These are phyloP conservation scores for Misgurnus anguillicaudatus DNA, from an alignment of 2,113 vertebrate species.

Conservation along the genomic window DNA sequence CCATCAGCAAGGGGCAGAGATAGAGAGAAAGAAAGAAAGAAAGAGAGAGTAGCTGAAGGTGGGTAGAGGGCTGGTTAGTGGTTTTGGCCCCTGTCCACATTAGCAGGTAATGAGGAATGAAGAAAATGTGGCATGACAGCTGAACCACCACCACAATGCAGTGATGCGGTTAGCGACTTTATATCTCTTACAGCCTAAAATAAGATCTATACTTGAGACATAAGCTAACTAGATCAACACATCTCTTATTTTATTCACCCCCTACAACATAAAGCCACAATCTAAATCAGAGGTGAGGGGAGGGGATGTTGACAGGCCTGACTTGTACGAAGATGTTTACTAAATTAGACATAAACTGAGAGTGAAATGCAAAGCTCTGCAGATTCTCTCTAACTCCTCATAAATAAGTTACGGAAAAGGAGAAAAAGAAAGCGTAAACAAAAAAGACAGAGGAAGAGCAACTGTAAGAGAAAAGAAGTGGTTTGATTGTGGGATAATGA, in stretches of 20 bases:
- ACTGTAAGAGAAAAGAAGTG: conserved; percentile 53
- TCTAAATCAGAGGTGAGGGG: conserved; percentile 41
- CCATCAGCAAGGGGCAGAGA: conserved; percentile 49
- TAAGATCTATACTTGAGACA: conserved; percentile 39
- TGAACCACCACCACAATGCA: conserved; percentile 37
- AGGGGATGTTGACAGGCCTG: conserved; percentile 60
- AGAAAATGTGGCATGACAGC: conserved; percentile 39
- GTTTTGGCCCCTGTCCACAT: conserved; percentile 41
- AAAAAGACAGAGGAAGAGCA: conserved; percentile 38
- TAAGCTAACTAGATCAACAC: conserved; percentile 36
- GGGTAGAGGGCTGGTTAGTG: conserved; percentile 39
- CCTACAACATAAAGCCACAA: conserved; percentile 41
- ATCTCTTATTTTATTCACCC: conserved; percentile 39
- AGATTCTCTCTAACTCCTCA: conserved; percentile 74
- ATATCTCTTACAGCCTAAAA: conserved; percentile 26
- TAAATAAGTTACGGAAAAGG: conserved; percentile 74
- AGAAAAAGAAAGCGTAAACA: conserved; percentile 66
- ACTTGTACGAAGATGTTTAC: conserved; percentile 76
- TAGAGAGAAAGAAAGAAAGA: conserved; percentile 19
- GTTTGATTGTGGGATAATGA: conserved; percentile 74
- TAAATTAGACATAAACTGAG: conserved; percentile 78
- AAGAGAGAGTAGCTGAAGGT: conserved; percentile 42
- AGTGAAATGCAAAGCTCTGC: conserved; percentile 66
- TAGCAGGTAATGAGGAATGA: conserved; percentile 41
- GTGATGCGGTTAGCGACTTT: conserved; percentile 36